These are phyloP conservation scores for Chirona hameri DNA, from an alignment of 2,888 invertebrate genomes.

Conservation along the genomic window DNA sequence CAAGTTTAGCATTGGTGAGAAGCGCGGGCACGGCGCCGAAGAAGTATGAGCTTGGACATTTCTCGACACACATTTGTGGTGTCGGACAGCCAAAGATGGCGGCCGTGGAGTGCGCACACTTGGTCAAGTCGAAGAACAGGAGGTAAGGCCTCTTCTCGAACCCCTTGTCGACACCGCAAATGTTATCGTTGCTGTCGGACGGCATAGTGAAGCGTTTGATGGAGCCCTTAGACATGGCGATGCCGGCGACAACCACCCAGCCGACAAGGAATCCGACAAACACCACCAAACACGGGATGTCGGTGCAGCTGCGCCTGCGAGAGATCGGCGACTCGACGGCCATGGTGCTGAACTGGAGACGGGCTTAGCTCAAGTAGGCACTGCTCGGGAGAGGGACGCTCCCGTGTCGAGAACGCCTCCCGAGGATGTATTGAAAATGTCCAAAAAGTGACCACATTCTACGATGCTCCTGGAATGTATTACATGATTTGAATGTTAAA, in stretches of 20 bases:
- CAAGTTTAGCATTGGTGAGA: too few species aligned
- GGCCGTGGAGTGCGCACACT: background rate
- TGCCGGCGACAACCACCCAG: background rate
- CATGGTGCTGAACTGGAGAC: background rate
- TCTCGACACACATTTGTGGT: background rate
- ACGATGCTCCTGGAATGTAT: too few species aligned
- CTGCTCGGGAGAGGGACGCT: too few species aligned
- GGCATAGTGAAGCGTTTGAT: background rate
- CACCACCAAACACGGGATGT: background rate
- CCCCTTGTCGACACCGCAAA: background rate
- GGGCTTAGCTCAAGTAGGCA: too few species aligned
- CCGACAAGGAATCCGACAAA: background rate
- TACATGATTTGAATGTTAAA: too few species aligned
- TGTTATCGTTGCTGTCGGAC: background rate
- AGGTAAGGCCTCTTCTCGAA: background rate
- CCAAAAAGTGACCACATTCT: too few species aligned
- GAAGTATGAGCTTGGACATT: background rate
- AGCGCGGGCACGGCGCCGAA: background rate
- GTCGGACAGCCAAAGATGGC: background rate
- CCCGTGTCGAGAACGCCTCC: too few species aligned
- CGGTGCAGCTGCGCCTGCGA: background rate
- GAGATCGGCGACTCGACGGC: background rate
- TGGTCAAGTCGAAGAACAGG: conserved; percentile 1
- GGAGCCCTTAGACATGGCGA: background rate
- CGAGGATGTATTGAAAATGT: too few species aligned